Conservation (phyloP, 2,797 vertebrate species). For the Muraenolepis orangiensis region DNA sequence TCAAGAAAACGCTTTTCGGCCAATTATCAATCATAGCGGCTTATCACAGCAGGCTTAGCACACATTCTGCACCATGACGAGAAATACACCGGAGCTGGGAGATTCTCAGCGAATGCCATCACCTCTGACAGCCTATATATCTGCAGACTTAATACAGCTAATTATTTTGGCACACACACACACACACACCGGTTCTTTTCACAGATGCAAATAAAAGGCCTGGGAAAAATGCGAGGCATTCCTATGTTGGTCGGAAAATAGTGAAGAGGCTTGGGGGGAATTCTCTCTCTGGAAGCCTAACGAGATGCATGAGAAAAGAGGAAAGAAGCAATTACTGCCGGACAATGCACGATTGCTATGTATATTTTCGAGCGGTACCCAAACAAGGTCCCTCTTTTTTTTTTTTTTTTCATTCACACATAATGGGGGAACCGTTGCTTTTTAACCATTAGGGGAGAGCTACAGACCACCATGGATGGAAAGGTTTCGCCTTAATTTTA, state of each 20-base stretch:
- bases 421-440: neutral
- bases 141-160: conserved; percentile 56
- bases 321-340: conserved; percentile 49
- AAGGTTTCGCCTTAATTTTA: neutral
- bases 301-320: conserved; percentile 39
- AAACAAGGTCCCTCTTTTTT: conserved; percentile 57
- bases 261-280: conserved; percentile 49
- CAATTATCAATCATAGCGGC: conserved; percentile 6
- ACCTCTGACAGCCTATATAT: conserved; percentile 39
- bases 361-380: conserved; percentile 44
- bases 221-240: conserved; percentile 44
- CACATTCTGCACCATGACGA: conserved; percentile 30
- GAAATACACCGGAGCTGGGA: conserved; percentile 50
- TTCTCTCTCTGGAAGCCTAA: conserved; percentile 52
- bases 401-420: conserved; percentile 22
- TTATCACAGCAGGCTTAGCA: conserved; percentile 5
- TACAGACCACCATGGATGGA: neutral
- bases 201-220: conserved; percentile 54
- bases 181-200: conserved; percentile 48
- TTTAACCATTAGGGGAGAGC: neutral
- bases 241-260: conserved; percentile 27
- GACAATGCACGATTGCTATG: conserved; percentile 43
- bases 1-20: conserved; percentile 1
- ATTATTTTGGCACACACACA: conserved; percentile 60
- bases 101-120: neutral